Conservation (phyloP, 2,797 vertebrate species). For the Halcyon leucocephala region DNA sequence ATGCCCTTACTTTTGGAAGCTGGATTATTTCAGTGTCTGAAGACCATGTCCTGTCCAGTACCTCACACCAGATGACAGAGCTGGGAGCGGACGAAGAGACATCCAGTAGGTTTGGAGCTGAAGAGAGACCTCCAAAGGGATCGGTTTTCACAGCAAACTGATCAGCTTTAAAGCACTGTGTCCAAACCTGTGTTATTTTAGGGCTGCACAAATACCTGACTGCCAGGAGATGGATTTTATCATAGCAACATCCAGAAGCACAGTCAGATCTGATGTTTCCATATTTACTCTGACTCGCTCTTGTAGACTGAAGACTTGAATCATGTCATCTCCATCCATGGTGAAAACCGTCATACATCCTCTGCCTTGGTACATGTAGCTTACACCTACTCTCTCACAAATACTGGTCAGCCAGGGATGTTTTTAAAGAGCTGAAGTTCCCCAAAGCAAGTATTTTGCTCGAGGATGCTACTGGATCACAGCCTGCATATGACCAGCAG, state of each 20-base stretch:
- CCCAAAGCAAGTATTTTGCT: not conserved
- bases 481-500: not conserved
- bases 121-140: not conserved
- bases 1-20: not conserved
- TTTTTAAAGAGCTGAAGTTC: not conserved
- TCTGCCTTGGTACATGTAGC: rapidly evolving
- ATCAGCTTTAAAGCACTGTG: not conserved
- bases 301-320: not conserved
- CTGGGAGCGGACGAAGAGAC: not conserved
- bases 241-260: not conserved
- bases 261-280: not conserved
- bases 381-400: not conserved
- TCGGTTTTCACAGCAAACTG: not conserved
- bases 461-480: not conserved
- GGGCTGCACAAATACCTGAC: not conserved
- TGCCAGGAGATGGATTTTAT: not conserved
- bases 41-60: not conserved
- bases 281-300: not conserved
- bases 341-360: not conserved
- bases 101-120: not conserved
- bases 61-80: not conserved
- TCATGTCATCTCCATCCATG: not conserved
- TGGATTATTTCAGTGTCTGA: not conserved
- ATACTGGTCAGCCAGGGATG: not conserved
- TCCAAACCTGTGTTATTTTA: not conserved